phyloP scores from a whole-genome alignment of 37 sponge, comb jelly and placozoan species.

The Beroe ovata region DNA sequence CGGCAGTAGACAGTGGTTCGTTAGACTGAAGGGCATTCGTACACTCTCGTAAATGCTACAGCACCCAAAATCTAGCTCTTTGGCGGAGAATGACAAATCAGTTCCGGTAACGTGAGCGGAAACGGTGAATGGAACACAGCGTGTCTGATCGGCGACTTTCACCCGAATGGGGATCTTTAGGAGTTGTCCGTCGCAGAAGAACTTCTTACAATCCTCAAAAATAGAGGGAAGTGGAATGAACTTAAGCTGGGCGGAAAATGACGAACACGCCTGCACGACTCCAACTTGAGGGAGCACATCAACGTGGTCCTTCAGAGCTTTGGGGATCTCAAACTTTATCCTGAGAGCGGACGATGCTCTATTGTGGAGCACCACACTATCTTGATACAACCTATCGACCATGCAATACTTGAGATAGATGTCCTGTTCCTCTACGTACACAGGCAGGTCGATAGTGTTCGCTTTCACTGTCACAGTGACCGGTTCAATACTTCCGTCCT shows the following conservation, averaged over 20 bases:
- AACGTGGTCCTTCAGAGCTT: conserved; percentile 69
- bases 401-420: conserved; percentile 81
- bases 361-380: conserved; percentile 79
- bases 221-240: conserved; percentile 73
- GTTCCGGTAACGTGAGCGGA: conserved; percentile 72
- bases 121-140: conserved; percentile 74
- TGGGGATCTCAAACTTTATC: conserved; percentile 75
- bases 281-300: conserved; percentile 80
- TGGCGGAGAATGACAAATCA: conserved; percentile 70
- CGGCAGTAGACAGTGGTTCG: conserved; percentile 77
- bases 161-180: conserved; percentile 69
- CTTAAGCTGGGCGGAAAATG: conserved; percentile 80
- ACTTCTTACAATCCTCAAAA: conserved; percentile 16
- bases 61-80: conserved; percentile 78
- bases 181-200: conserved; percentile 12
- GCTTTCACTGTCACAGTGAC: conserved; percentile 71
- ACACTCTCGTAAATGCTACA: conserved; percentile 83
- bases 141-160: conserved; percentile 71
- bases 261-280: conserved; percentile 73
- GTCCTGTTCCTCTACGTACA: conserved; percentile 73
- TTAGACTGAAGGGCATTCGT: conserved; percentile 69
- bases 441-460: conserved; percentile 73
- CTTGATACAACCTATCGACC: conserved; percentile 82
- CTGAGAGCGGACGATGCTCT: conserved; percentile 72
- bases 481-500: conserved; percentile 36